phyloP scores from a whole-genome alignment of 2,888 invertebrate genomes.

The Drosophila paramelanica region DNA sequence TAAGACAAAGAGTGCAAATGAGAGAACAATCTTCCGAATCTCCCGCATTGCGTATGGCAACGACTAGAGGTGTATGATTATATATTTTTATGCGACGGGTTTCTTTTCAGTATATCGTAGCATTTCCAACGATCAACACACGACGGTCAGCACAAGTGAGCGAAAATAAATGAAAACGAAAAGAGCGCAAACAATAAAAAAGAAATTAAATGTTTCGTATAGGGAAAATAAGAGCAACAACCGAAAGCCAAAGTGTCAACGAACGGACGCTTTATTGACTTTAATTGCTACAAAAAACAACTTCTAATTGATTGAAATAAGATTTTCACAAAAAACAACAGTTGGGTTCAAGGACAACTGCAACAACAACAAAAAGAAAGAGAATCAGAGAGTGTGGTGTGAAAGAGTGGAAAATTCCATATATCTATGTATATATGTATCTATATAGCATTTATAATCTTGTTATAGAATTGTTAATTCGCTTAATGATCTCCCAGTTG shows the following conservation, averaged over 20 bases:
- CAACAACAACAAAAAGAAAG: not conserved
- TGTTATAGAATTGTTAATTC: not conserved
- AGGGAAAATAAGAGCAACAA: constrained; percentile 2
- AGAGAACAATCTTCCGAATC: constrained; percentile 5
- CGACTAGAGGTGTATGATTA: constrained; percentile 15
- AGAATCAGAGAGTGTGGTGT: not conserved
- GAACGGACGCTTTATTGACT: constrained; percentile 41
- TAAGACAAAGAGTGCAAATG: not conserved
- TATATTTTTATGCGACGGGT: constrained; percentile 33
- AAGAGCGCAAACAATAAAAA: constrained; percentile 19
- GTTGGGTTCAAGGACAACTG: not conserved
- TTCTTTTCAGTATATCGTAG: constrained; percentile 54
- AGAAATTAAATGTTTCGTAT: constrained; percentile 15
- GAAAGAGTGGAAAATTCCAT: constrained; percentile 1
- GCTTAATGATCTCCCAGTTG: not conserved
- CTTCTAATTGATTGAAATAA: constrained; percentile 13
- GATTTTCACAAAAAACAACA: not conserved
- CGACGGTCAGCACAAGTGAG: constrained; percentile 16
- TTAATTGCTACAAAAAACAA: constrained; percentile 38
- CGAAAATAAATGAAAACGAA: constrained; percentile 28
- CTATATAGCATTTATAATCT: too few species aligned
- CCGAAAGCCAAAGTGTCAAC: constrained; percentile 14
- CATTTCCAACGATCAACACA: constrained; percentile 44
- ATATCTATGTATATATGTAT: too few species aligned
- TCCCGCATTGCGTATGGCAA: constrained; percentile 1